Conservation (phyloP, 1,140 invertebrate genomes). For the Bombus soroeensis region DNA sequence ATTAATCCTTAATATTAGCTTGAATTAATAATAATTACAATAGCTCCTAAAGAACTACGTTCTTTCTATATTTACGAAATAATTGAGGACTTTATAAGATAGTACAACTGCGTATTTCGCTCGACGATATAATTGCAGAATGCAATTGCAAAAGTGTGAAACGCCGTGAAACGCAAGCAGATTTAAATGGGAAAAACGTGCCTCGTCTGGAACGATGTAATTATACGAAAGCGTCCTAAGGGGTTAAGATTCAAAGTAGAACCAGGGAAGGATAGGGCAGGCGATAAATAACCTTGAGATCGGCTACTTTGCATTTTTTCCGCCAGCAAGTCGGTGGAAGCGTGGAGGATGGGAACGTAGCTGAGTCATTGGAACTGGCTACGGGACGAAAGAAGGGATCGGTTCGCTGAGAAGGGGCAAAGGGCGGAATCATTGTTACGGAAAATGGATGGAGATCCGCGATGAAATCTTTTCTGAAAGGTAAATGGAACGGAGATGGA, state of each 20-base stretch:
- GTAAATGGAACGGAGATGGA: conserved; percentile 70
- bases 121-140: too few species aligned
- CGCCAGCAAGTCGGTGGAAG: neutral
- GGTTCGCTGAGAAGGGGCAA: neutral
- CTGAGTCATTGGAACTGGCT: neutral
- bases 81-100: rapidly evolving
- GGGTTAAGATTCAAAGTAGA: neutral
- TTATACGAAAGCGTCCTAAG: neutral
- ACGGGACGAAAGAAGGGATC: neutral
- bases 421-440: conserved; percentile 67
- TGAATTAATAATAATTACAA: neutral
- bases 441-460: conserved; percentile 63
- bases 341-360: conserved; percentile 1
- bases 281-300: conserved; percentile 67
- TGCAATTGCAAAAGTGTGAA: rapidly evolving
- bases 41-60: rapidly evolving
- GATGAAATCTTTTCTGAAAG: conserved; percentile 69
- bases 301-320: conserved; percentile 66
- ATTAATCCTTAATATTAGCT: too few species aligned
- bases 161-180: neutral
- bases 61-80: too few species aligned
- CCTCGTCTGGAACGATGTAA: neutral
- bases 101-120: rapidly evolving
- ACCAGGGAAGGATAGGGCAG: neutral
- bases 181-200: neutral